These are phyloP conservation scores for Bombyx mori DNA, from an alignment of 1,140 invertebrate species.

Conservation along the genomic window DNA sequence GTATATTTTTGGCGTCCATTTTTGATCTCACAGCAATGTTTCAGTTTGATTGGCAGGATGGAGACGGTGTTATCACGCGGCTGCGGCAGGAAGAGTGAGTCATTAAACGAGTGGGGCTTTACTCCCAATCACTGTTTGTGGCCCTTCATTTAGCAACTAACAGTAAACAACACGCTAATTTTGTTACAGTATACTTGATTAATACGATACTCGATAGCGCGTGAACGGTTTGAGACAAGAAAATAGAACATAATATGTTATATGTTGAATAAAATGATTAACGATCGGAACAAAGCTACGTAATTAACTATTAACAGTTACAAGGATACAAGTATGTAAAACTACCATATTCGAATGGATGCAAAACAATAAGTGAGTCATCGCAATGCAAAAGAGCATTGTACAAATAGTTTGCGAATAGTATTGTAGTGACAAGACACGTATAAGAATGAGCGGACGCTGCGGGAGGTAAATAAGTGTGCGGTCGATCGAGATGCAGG, in stretches of 20 bases:
- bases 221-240: background rate
- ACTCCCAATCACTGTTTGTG: conserved; percentile 44
- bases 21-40: conserved; percentile 36
- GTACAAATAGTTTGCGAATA: conserved; percentile 17
- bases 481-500: conserved; percentile 11
- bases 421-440: conserved; percentile 17
- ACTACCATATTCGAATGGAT: conserved; percentile 9
- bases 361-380: conserved; percentile 17
- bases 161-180: conserved; percentile 20
- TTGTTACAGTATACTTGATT: conserved; percentile 9
- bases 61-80: conserved; percentile 48
- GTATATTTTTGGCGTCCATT: conserved; percentile 34
- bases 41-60: conserved; percentile 62
- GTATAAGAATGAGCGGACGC: conserved; percentile 8
- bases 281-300: background rate
- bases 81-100: conserved; percentile 59
- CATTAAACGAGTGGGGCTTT: conserved; percentile 38
- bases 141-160: conserved; percentile 31
- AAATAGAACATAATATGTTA: background rate
- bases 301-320: conserved; percentile 6
- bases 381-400: conserved; percentile 10
- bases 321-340: conserved; percentile 12
- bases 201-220: background rate
- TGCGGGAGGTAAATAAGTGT: conserved; percentile 11
- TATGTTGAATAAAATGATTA: background rate